Base-by-base conservation (phyloP, 2,113 vertebrate species). In the Colaptes auratus region DNA sequence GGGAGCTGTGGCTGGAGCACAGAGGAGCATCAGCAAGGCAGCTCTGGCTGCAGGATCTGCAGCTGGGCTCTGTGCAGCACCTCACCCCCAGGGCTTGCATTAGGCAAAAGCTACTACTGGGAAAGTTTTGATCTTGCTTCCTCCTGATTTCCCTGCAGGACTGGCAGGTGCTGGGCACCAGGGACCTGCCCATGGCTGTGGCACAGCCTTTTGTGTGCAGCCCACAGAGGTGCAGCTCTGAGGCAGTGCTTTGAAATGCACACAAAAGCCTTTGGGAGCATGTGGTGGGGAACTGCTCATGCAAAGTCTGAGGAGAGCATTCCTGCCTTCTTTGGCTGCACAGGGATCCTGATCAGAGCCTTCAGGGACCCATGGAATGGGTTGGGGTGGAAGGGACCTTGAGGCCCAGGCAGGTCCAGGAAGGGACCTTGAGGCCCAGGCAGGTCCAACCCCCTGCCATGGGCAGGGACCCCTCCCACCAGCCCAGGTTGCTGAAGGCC, bases 41-140 rank as follows among this genome's bases (percentile, higher is more conserved):
- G 75, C 21, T 94, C 78, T 69, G 91, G 46, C 48, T 14, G 2
- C 36, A 39, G 36, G n/a, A n/a, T n/a, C n/a, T n/a, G n/a, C n/a
- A n/a, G n/a, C n/a, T n/a, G n/a, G n/a, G n/a, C n/a, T n/a, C 75
- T 50, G 84, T 76, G 91, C 95, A 88, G 88, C 78, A 59, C 73
- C 82, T 85, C 72, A 70, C 66, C 96, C 92, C 46, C 89, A 44
- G 39, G 61, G 4, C 78, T 59, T 44, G 67, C 74, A 27, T 66
- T 93, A 91, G 86, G 86, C 92, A 92, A 74, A 89, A 50, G 36
- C 55, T 44, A 17, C 46, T 30, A 28, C 50, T 88, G 93, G 74
- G 94, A 76, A 74, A 42, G 73, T 86, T 95, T 96, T 92, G 36
- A 24, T 74, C 81, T 74, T 80, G 82, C 87, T 94, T 77, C 78